Evolutionary conservation across 1,140 invertebrate species (phyloP).

Genomic region (Platyura marginata): DNA sequence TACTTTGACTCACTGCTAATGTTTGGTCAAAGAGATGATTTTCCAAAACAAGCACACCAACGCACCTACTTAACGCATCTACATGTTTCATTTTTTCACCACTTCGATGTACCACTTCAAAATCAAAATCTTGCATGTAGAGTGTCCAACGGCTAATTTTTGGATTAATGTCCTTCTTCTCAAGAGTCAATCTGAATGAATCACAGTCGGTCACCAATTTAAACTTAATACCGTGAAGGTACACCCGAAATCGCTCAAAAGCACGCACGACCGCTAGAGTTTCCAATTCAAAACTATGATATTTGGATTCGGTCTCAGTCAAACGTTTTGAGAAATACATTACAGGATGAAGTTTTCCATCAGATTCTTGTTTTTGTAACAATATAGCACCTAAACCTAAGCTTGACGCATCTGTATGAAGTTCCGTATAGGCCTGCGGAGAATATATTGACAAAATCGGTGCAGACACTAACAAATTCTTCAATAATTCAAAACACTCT

Average conservation of each 20-base stretch:
- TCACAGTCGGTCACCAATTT: conserved; percentile 17
- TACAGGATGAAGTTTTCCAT: conserved; percentile 6
- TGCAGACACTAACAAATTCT: conserved; percentile 6
- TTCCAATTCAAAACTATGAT: conserved; percentile 19
- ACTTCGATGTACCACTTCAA: conserved; percentile 10
- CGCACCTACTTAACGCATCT: conserved; percentile 13
- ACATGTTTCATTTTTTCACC: conserved; percentile 12
- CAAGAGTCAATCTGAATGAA: conserved; percentile 16
- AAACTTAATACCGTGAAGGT: conserved; percentile 20
- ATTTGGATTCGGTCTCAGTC: conserved; percentile 9
- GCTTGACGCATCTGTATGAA: conserved; percentile 11
- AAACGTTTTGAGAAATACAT: conserved; percentile 8
- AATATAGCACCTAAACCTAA: conserved; percentile 10
- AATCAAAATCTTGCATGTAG: conserved; percentile 15
- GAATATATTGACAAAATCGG: conserved; percentile 12
- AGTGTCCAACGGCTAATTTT: conserved; percentile 18
- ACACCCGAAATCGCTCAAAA: conserved; percentile 21
- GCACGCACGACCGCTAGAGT: conserved; percentile 18
- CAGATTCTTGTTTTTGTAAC: conserved; percentile 24
- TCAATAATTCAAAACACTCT: conserved; percentile 4
- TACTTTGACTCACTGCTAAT: conserved; percentile 1
- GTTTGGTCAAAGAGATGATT: not conserved
- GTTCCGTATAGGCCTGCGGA: conserved; percentile 7
- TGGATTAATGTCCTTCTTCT: conserved; percentile 12
- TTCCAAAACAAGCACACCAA: not conserved